phyloP scores from a whole-genome alignment of 2,888 invertebrate genomes.

The Syrista parreyssii region DNA sequence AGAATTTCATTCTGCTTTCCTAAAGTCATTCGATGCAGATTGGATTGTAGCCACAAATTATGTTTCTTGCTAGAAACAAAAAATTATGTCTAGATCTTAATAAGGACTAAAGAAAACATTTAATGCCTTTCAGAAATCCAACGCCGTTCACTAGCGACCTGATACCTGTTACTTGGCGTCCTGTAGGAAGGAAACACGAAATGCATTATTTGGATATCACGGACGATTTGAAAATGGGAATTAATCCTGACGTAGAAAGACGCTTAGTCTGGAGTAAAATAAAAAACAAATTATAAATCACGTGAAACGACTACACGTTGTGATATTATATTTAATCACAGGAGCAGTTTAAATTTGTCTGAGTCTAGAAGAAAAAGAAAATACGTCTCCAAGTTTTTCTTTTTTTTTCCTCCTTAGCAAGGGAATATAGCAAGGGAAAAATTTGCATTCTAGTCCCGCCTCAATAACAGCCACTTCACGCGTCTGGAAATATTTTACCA shows the following conservation, averaged over 20 bases:
- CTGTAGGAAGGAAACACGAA: slow-evolving; percentile 33
- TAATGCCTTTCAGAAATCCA: slow-evolving; percentile 46
- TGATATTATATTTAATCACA: background rate
- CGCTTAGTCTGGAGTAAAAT: slow-evolving; percentile 18
- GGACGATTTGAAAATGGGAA: slow-evolving; percentile 40
- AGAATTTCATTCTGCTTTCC: background rate
- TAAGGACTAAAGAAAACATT: background rate
- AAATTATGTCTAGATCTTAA: background rate
- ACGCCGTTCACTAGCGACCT: slow-evolving; percentile 42
- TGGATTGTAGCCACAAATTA: background rate
- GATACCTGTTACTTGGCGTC: slow-evolving; percentile 47
- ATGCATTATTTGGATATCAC: slow-evolving; percentile 47
- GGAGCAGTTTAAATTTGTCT: background rate
- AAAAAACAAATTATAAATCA: slow-evolving; percentile 33
- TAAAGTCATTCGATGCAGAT: background rate
- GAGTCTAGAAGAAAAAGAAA: background rate
- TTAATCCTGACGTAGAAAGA: slow-evolving; percentile 25
- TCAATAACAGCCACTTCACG: background rate
- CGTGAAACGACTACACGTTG: background rate
- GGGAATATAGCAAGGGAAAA: background rate
- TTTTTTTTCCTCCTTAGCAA: background rate
- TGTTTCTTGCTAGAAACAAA: background rate
- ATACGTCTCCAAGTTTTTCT: background rate
- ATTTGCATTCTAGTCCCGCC: background rate
- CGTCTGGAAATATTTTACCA: background rate